Evolutionary conservation across 2,888 invertebrate genomes (phyloP).

Genomic region (Priocnemis perturbator): DNA sequence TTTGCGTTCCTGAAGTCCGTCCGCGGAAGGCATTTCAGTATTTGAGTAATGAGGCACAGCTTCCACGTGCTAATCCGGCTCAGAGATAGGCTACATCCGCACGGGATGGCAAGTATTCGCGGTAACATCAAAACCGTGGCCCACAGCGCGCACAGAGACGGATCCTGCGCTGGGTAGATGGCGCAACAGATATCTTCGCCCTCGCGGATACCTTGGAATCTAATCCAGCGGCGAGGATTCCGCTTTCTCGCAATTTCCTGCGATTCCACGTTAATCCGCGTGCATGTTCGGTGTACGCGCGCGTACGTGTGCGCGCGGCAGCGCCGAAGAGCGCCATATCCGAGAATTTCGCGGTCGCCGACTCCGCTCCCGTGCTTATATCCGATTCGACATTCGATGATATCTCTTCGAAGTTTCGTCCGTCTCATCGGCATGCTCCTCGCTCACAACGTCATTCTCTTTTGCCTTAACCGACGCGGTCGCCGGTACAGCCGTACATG

Average conservation of each 20-base stretch:
- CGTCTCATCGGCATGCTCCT: no score
- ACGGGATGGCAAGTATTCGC: conserved; percentile 36
- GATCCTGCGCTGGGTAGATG: conserved; percentile 19
- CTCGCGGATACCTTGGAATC: conserved; percentile 31
- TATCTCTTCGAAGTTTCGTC: background rate
- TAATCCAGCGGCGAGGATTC: conserved; percentile 39
- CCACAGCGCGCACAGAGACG: no score
- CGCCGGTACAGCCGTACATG: no score
- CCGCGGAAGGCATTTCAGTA: conserved; percentile 45
- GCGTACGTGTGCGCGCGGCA: background rate
- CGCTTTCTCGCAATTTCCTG: conserved; percentile 41
- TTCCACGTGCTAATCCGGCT: conserved; percentile 53
- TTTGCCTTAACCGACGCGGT: no score
- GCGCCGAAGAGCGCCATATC: background rate
- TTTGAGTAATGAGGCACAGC: conserved; percentile 59
- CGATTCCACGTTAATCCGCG: conserved; percentile 28
- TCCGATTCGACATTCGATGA: conserved; percentile 3
- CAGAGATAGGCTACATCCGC: background rate
- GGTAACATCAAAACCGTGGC: conserved; percentile 48
- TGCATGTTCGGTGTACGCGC: no score
- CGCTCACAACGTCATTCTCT: no score
- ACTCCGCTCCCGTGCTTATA: background rate
- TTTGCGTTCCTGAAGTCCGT: background rate
- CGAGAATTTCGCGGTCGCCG: conserved; percentile 6
- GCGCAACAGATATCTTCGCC: conserved; percentile 53